phyloP scores from a whole-genome alignment of 1,140 invertebrate species.

The Zaprionus nigranus region DNA sequence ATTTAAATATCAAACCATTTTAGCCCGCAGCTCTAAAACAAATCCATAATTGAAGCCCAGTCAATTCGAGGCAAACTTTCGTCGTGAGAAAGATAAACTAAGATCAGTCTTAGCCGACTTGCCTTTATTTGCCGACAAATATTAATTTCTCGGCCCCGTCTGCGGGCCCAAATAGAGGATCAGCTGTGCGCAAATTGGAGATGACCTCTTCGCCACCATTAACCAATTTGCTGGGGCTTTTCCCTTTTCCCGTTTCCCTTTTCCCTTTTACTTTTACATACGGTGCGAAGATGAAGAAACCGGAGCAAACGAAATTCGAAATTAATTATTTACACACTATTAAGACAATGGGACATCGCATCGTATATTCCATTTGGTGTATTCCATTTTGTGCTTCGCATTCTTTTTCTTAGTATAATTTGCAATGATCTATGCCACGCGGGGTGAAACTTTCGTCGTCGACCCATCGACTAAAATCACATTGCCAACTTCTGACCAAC shows the following conservation, averaged over 20 bases:
- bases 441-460: conserved; percentile 67
- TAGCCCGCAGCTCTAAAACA: conserved; percentile 49
- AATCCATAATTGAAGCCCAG: conserved; percentile 36
- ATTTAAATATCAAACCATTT: conserved; percentile 52
- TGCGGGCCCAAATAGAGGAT: conserved; percentile 18
- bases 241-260: conserved; percentile 59
- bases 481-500: conserved; percentile 21
- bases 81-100: conserved; percentile 70
- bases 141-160: conserved; percentile 24
- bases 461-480: conserved; percentile 52
- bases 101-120: not conserved
- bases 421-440: conserved; percentile 40
- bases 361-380: conserved; percentile 31
- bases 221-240: conserved; percentile 38
- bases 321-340: conserved; percentile 60
- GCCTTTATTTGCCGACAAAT: conserved; percentile 47
- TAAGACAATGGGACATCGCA: conserved; percentile 43
- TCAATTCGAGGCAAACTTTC: conserved; percentile 50
- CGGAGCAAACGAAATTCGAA: conserved; percentile 58
- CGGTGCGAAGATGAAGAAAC: conserved; percentile 31
- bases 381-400: conserved; percentile 34
- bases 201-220: conserved; percentile 26
- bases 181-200: conserved; percentile 40
- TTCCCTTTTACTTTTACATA: conserved; percentile 65
- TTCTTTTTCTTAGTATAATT: conserved; percentile 60